Base-by-base conservation (phyloP, 2,113 vertebrate species). In the Eulemur macaco region DNA sequence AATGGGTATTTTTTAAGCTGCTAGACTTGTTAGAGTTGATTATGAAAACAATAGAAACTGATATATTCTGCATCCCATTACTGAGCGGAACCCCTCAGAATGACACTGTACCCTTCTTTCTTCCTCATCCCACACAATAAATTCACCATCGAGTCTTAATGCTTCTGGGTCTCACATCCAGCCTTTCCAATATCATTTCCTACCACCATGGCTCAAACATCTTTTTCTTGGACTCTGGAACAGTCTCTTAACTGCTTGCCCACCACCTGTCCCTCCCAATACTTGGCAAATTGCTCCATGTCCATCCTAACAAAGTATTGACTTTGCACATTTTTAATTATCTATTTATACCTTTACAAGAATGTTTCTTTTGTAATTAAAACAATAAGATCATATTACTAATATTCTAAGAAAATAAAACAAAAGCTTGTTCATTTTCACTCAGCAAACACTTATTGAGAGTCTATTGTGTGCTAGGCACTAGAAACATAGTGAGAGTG, bases 301-400 rank as follows among this genome's bases (percentile, higher is more conserved):
- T 25, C 39, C 27, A 73, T 52, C 50, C 34, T 76, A 89, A 89
- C 42, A 85, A 64, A 77, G 69, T 47, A 77, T 31, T 52, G 27
- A 34, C 14, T 34, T n/a, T 80, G 12, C 45, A 81, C n/a, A 86
- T 52, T 82, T 68, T 18, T 54, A 14, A 17, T 87, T 80, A 58
- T 76, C 82, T 78, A 63, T 89, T 94, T 76, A 63, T 52, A 63
- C 56, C n/a, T 66, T 81, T 90, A 90, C 20, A 86, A 86, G 42
- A 82, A 45, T 80, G 4, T 27, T 95, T 90, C 42, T 18, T 23
- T 69, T 81, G 6, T 68, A 76, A 95, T 47, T 31, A 82, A 73
- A 85, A 73, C 31, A 85, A 34, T 60, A 52, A 86, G 23, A 80
- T 74, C 14, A 68, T 42, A 85, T 50, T 11, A 92, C 27, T 45